Base-by-base conservation (phyloP, 2,113 vertebrate genomes). In the Tricholaema leucomelas region DNA sequence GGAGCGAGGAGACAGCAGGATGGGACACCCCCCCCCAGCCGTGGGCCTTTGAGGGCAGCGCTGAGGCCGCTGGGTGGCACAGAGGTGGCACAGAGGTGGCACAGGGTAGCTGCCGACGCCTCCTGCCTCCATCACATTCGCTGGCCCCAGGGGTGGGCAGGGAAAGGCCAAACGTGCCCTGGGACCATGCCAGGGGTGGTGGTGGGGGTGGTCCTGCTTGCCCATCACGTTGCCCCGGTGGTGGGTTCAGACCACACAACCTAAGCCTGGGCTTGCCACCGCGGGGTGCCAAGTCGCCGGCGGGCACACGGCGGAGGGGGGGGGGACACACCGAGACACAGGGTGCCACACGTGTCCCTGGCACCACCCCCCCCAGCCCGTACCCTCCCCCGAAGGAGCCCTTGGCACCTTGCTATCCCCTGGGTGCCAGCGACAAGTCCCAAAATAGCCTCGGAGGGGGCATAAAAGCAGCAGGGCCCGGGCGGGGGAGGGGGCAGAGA, bases 371-470 rank as follows among this genome's bases (percentile, higher is more conserved):
- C 46, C 35, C 38, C 38, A n/a, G n/a, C n/a, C n/a, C n/a, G n/a
- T n/a, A 46, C 58, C 48, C 71, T 42, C 35, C 15, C 25, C 60
- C 15, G 36, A 15, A 71, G 55, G 63, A 48, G 73, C 35, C 74
- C 66, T 66, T 66, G 69, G 92, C 92, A 82, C 52, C 66, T 3
- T 54, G 18, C 20, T 0, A 54, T 25, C 46, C 75, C 50, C 17
- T 0, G 8, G 23, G 91, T 93, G 94, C 94, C 94, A 94, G 73
- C 46, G 3, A 46, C 90, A 16, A 12, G 2, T 87, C 92, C 94
- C 92, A 84, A 92, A 94, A 95, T 95, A 94, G 94, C 92, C 60
- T 9, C 27, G 1, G 35, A 8, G 23, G 81, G 90, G 78, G 40
- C 44, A 87, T 91, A 94, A 71, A 94, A 87, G 81, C 28, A 0